Evolutionary conservation across 2,888 invertebrate species (phyloP).

Genomic region (Drosophila multiciliata): DNA sequence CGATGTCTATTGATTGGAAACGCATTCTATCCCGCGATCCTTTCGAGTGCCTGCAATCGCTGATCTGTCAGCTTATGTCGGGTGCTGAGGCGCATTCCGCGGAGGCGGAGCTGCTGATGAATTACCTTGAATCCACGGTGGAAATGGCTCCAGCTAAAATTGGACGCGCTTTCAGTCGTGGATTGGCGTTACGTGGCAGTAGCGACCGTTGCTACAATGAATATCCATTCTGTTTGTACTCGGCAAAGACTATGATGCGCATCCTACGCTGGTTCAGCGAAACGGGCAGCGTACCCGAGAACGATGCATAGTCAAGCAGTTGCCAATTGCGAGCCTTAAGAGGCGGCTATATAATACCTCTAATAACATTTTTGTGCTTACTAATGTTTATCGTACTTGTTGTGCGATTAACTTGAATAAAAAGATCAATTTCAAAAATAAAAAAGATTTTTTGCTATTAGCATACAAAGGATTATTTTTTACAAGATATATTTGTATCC

Average conservation of each 20-base stretch:
- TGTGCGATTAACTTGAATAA: neutral
- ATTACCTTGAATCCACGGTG: slow-evolving; percentile 78
- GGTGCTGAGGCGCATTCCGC: slow-evolving; percentile 78
- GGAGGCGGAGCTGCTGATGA: slow-evolving; percentile 79
- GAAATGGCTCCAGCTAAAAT: slow-evolving; percentile 80
- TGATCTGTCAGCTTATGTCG: slow-evolving; percentile 84
- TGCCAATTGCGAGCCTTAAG: neutral
- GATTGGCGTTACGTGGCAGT: slow-evolving; percentile 72
- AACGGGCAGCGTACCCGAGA: slow-evolving; percentile 43
- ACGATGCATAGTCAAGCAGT: slow-evolving; percentile 7
- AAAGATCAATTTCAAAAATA: neutral
- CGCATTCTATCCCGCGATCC: slow-evolving; percentile 82
- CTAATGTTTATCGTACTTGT: neutral
- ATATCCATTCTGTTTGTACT: slow-evolving; percentile 84
- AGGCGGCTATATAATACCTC: slow-evolving; percentile 7
- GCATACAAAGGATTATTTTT: neutral
- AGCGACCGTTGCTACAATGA: slow-evolving; percentile 80
- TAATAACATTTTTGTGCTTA: neutral
- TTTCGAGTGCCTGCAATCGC: slow-evolving; percentile 83
- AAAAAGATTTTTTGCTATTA: neutral
- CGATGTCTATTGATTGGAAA: slow-evolving; percentile 81
- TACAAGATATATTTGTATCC: neutral
- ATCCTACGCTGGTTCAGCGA: slow-evolving; percentile 83
- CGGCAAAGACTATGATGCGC: slow-evolving; percentile 83
- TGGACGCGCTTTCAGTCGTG: slow-evolving; percentile 82